Conservation (phyloP, 2,113 vertebrate genomes). For the Otus sunia region DNA sequence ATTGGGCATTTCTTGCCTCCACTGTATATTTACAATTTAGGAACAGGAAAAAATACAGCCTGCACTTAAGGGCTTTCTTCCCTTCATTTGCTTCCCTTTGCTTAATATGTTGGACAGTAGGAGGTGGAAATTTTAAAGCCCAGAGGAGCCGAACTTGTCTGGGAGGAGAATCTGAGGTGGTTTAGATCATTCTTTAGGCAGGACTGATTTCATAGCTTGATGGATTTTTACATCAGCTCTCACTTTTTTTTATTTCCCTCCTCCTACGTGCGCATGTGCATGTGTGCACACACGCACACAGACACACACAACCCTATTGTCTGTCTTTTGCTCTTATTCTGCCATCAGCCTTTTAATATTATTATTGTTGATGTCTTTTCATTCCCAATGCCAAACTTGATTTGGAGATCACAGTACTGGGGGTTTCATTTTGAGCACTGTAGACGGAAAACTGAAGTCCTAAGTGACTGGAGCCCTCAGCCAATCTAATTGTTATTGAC, state of each 20-base stretch:
- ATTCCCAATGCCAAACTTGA: constrained; percentile 80
- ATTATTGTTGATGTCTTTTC: constrained; percentile 81
- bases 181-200: not conserved
- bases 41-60: constrained; percentile 58
- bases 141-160: constrained; percentile 25
- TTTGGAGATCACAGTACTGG: constrained; percentile 71
- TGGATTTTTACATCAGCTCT: constrained; percentile 31
- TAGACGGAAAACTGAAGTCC: constrained; percentile 74
- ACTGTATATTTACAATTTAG: constrained; percentile 70
- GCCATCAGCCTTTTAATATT: constrained; percentile 69
- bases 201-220: not conserved
- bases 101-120: constrained; percentile 35
- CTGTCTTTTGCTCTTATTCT: constrained; percentile 50
- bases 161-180: not conserved
- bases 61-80: constrained; percentile 45
- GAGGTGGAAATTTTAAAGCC: constrained; percentile 44
- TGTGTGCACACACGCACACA: accelerated
- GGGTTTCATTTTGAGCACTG: constrained; percentile 67
- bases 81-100: not conserved
- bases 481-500: constrained; percentile 87
- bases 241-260: not conserved
- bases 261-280: not conserved
- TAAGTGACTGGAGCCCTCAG: constrained; percentile 80
- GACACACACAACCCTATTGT: not conserved
- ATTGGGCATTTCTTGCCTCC: constrained; percentile 68